These are phyloP conservation scores for Sebastes trivittatus DNA, from an alignment of 2,797 vertebrate genomes.

Conservation along the genomic window DNA sequence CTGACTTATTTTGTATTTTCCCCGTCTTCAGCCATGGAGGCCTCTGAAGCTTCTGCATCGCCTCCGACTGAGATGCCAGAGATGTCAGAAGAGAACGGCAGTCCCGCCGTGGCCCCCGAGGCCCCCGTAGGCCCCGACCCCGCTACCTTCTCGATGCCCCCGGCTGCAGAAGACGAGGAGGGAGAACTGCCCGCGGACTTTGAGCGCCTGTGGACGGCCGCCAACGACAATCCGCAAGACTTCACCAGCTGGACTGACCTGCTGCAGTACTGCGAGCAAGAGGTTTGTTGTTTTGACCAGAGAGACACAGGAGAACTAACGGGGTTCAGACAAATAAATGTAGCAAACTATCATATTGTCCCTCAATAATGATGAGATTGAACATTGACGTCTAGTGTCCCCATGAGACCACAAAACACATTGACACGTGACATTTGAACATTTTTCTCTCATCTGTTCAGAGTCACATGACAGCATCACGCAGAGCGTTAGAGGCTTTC, in stretches of 20 bases:
- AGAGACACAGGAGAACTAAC: neutral
- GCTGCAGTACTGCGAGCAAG: constrained; percentile 87
- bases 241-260: constrained; percentile 88
- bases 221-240: constrained; percentile 82
- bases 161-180: constrained; percentile 71
- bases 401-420: neutral
- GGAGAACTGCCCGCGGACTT: constrained; percentile 81
- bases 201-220: constrained; percentile 82
- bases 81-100: constrained; percentile 59
- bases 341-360: neutral
- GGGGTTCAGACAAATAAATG: neutral
- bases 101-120: constrained; percentile 11
- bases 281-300: constrained; percentile 58
- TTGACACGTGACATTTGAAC: neutral
- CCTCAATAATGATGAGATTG: neutral
- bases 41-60: constrained; percentile 27
- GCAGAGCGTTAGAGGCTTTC: constrained; percentile 84
- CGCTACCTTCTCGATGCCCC: constrained; percentile 40
- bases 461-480: constrained; percentile 82
- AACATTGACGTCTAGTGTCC: neutral
- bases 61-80: constrained; percentile 37
- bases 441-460: constrained; percentile 47
- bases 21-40: constrained; percentile 60
- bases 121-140: constrained; percentile 7
- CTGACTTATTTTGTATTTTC: neutral